Conservation (phyloP, 2,113 vertebrate species). For the Catagonus wagneri region DNA sequence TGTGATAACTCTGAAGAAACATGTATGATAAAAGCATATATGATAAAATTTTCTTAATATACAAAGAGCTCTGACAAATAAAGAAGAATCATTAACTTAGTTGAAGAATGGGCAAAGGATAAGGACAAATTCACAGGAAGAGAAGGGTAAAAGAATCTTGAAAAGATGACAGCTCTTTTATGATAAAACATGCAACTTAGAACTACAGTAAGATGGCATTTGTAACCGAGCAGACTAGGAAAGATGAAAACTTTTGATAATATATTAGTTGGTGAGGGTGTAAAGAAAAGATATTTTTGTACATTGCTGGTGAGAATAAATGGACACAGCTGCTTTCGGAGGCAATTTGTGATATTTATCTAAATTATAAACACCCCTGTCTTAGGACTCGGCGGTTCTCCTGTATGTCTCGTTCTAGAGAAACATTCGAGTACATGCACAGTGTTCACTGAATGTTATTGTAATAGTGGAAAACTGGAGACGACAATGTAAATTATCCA, state of each 20-base stretch:
- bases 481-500: not conserved
- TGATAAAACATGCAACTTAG: not conserved
- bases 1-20: not conserved
- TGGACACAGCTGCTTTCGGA: not conserved
- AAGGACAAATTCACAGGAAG: not conserved
- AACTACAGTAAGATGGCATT: not conserved
- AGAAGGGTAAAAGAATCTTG: not conserved
- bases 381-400: not conserved
- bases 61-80: constrained; percentile 55
- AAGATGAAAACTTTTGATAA: not conserved
- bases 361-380: not conserved
- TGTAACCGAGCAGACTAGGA: not conserved
- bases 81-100: not conserved
- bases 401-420: not conserved
- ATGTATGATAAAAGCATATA: not conserved
- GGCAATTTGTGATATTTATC: not conserved
- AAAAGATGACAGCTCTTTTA: not conserved
- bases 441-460: not conserved
- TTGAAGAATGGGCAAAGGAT: constrained; percentile 17
- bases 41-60: constrained; percentile 19
- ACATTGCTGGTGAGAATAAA: not conserved
- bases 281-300: not conserved
- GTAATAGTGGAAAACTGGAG: not conserved
- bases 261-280: not conserved
- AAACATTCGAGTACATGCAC: rapidly evolving